These are phyloP conservation scores for Trachelus stipa DNA, from an alignment of 2,888 invertebrate species.

Conservation along the genomic window DNA sequence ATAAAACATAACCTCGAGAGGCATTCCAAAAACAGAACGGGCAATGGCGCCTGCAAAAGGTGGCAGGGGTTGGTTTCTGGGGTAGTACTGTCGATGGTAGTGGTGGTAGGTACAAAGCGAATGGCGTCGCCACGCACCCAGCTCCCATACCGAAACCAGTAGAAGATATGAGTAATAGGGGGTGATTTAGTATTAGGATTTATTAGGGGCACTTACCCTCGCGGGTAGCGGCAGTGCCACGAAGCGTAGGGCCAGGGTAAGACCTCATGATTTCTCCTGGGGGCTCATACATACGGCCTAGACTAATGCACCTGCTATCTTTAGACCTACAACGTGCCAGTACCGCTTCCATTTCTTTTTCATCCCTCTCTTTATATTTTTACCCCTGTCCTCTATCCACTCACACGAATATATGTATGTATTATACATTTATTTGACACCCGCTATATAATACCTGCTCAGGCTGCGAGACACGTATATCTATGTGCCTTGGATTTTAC, in stretches of 20 bases:
- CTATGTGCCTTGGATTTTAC: slow-evolving; percentile 5
- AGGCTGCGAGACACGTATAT: neutral
- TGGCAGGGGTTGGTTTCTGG: neutral
- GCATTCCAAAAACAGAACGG: slow-evolving; percentile 8
- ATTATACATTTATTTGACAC: slow-evolving; percentile 10
- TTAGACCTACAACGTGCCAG: slow-evolving; percentile 32
- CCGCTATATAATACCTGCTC: neutral
- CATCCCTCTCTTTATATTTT: slow-evolving; percentile 19
- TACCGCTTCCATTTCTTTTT: slow-evolving; percentile 15
- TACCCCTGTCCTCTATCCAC: slow-evolving; percentile 9
- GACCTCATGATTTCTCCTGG: slow-evolving; percentile 64
- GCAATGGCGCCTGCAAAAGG: slow-evolving; percentile 1
- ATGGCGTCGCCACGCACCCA: slow-evolving; percentile 14
- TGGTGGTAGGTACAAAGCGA: neutral
- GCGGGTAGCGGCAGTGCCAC: slow-evolving; percentile 29
- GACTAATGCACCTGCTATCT: slow-evolving; percentile 61
- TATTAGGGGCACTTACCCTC: slow-evolving; percentile 55
- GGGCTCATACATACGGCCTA: slow-evolving; percentile 54
- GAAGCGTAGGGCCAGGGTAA: slow-evolving; percentile 50
- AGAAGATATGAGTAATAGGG: slow-evolving; percentile 60
- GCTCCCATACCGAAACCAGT: slow-evolving; percentile 13
- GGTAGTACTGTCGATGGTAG: neutral
- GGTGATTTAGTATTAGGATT: slow-evolving; percentile 64
- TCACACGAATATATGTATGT: neutral
- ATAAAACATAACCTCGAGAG: slow-evolving; percentile 33